Percentiles rank a stretch among this genome's conserved stretches.
These are phyloP conservation scores for Reticulitermes lucifugus DNA, from an alignment of 2,888 invertebrate species.

Conservation along the genomic window DNA sequence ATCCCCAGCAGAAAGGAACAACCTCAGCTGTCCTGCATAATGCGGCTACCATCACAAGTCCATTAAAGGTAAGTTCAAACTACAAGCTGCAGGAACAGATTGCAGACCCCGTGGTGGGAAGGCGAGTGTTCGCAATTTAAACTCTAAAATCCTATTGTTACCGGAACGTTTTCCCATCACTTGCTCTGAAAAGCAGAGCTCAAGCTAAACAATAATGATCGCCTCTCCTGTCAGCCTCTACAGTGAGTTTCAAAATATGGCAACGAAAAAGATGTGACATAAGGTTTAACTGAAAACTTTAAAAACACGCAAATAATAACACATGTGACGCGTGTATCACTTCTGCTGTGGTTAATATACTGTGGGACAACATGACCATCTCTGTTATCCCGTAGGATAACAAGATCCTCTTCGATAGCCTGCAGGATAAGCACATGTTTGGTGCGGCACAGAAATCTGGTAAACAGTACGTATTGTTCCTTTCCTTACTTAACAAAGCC, in stretches of 20 bases:
- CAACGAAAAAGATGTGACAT: background rate
- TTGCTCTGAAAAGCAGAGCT: conserved; percentile 28
- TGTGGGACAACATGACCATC: too few species aligned
- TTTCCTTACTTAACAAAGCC: too few species aligned
- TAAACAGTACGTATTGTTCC: too few species aligned
- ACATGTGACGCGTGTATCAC: too few species aligned
- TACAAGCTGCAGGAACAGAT: conserved; percentile 26
- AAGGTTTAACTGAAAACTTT: too few species aligned
- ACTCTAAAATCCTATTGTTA: conserved; percentile 35
- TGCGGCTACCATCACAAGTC: conserved; percentile 17
- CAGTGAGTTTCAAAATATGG: background rate
- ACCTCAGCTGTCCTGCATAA: conserved; percentile 17
- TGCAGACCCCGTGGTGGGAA: conserved; percentile 25
- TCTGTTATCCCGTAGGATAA: too few species aligned
- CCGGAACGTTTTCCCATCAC: conserved; percentile 45
- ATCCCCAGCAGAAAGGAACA: background rate
- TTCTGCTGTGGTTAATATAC: too few species aligned
- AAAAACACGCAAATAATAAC: too few species aligned
- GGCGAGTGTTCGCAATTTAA: conserved; percentile 44
- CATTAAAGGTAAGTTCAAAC: conserved; percentile 35
- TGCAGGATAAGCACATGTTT: too few species aligned
- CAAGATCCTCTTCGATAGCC: too few species aligned
- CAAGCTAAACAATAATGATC: conserved; percentile 30
- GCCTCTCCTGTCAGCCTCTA: conserved; percentile 1
- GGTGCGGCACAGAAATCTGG: too few species aligned